Evolutionary conservation across 2,888 invertebrate species (phyloP).

Genomic region (Microctonus aethiopoides): DNA sequence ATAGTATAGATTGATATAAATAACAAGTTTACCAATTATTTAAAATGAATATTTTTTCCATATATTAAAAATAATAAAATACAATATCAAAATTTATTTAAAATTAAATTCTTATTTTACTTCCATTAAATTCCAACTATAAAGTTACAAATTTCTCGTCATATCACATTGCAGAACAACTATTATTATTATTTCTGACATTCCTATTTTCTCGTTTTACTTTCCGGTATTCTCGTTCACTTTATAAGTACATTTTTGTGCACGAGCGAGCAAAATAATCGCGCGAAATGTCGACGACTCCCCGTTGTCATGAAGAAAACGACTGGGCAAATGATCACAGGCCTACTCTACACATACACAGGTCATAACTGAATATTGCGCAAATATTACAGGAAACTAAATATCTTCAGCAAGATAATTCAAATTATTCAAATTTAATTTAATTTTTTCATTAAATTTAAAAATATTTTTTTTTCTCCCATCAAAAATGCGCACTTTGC

Average conservation of each 20-base stretch:
- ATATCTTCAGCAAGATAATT: too few species aligned
- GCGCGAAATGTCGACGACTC: slow-evolving; percentile 24
- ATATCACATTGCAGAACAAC: too few species aligned
- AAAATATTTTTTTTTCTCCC: slow-evolving; percentile 32
- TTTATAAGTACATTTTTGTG: slow-evolving; percentile 23
- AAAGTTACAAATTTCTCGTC: too few species aligned
- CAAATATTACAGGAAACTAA: too few species aligned
- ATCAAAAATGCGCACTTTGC: slow-evolving; percentile 25
- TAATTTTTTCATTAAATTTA: slow-evolving; percentile 4
- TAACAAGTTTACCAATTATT: too few species aligned
- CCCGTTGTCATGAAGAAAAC: slow-evolving; percentile 19
- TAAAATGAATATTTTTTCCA: too few species aligned
- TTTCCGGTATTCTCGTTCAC: background rate
- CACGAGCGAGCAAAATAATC: slow-evolving; percentile 28
- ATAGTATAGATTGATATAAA: too few species aligned
- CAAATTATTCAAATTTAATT: too few species aligned
- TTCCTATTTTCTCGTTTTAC: background rate
- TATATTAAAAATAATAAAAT: too few species aligned
- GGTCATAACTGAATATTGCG: slow-evolving; percentile 12
- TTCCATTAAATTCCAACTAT: too few species aligned
- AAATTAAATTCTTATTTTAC: too few species aligned
- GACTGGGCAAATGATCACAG: background rate
- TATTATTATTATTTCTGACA: slow-evolving; percentile 5
- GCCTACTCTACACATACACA: background rate
- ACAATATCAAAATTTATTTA: background rate